phyloP scores from a whole-genome alignment of 2,113 vertebrate species.

The Patagioenas fasciata region DNA sequence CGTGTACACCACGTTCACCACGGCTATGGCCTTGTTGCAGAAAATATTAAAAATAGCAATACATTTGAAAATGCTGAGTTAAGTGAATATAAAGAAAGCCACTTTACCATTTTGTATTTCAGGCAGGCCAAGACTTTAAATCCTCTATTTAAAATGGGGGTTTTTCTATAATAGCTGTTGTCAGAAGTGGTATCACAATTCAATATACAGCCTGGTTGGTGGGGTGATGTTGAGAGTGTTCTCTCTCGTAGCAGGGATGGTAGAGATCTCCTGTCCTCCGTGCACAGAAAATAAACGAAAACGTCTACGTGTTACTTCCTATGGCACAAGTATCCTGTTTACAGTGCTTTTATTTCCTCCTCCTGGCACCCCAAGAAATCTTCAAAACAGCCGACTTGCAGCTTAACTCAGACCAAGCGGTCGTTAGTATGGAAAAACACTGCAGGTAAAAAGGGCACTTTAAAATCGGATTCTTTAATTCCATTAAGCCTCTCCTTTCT shows the following conservation, averaged over 20 bases:
- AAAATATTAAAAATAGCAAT: neutral
- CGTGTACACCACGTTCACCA: accelerated
- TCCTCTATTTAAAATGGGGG: neutral
- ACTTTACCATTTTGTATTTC: neutral
- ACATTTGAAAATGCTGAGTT: neutral
- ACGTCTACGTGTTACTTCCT: neutral
- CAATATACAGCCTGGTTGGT: neutral
- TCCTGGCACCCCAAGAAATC: neutral
- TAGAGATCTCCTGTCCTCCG: neutral
- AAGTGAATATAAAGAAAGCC: neutral
- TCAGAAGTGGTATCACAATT: neutral
- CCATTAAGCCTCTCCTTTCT: neutral
- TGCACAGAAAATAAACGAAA: neutral
- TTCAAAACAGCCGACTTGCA: neutral
- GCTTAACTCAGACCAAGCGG: neutral
- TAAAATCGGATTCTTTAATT: neutral
- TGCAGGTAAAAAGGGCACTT: neutral
- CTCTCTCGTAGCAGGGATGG: accelerated
- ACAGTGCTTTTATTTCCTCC: neutral
- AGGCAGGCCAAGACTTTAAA: neutral
- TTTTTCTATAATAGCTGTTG: neutral
- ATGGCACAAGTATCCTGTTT: neutral
- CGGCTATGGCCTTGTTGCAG: neutral
- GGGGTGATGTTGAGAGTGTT: neutral
- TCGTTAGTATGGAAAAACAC: neutral